phyloP scores from a whole-genome alignment of 2,888 invertebrate species.

The Gastracanthus pulcherrimus region DNA sequence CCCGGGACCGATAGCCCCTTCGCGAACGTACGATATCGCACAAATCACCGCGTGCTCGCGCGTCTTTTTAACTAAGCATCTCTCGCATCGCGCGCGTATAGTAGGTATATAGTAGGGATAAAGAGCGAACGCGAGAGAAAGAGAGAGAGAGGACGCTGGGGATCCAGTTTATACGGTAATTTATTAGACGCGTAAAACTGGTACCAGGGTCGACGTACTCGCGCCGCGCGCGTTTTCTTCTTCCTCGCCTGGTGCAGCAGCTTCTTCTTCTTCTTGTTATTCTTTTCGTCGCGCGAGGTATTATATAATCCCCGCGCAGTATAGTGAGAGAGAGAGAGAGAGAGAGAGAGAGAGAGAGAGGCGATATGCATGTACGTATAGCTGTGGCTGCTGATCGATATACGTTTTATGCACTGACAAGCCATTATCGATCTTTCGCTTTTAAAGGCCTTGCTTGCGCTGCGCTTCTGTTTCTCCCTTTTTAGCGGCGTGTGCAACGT shows the following conservation, averaged over 20 bases:
- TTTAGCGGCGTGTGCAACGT: background rate
- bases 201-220: conserved; percentile 62
- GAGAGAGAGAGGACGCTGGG: conserved; percentile 48
- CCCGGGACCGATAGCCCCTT: conserved; percentile 67
- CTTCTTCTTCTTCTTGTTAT: too few species aligned
- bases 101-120: too few species aligned
- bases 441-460: background rate
- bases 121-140: background rate
- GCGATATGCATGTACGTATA: background rate
- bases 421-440: background rate
- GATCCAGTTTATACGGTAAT: conserved; percentile 72
- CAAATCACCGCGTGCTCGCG: conserved; percentile 71
- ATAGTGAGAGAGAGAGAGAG: background rate
- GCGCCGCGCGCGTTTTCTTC: conserved; percentile 59
- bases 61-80: conserved; percentile 50
- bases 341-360: background rate
- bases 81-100: background rate
- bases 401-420: background rate
- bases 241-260: too few species aligned
- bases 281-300: conserved; percentile 37
- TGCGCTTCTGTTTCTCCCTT: background rate
- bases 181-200: conserved; percentile 71
- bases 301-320: conserved; percentile 28
- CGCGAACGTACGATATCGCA: conserved; percentile 70
- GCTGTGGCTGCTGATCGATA: background rate